Base-by-base conservation (phyloP, 1,140 invertebrate species). In the Lepidotrigona ventralis region DNA sequence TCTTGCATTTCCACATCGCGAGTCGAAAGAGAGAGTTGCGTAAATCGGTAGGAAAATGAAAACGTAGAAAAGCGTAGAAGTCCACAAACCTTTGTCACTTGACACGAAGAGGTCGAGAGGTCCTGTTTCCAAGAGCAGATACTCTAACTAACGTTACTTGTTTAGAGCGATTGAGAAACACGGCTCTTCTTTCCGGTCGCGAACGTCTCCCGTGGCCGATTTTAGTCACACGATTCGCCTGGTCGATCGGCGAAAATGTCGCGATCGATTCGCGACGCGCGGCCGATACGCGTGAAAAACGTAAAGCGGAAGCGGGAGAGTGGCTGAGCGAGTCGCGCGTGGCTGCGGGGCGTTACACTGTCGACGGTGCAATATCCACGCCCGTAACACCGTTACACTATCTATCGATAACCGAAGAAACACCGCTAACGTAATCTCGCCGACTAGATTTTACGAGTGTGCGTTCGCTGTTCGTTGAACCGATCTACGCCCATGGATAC, bases 341-440 rank as follows among this genome's bases (percentile, higher is more conserved):
- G n/a, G 56, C 70, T 56, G 12, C 79, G 46, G 29, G 72, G 51
- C 54, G 39, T 54, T 39, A 72, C 54, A 69, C 39, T 26, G n/a
- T 84, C 19, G 70, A 56, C 84, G 51, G 63, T 51, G 39, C 29
- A 54, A 73, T 84, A 64, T 73, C 72, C 70, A 26, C 39, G 29
- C 29, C 69, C 78, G 54, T 69, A 69, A 60, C 60, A 81, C 29
- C 60, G 72, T 77, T 74, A 26, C 79, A 4, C 21, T 46, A 60
- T 23, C 77, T 46, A 79, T 26, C 72, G 70, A 86, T 85, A 85
- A 82, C 81, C 72, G 63, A 74, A 60, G 73, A 82, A 81, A 85
- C 85, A 68, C 85, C 85, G 78, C 84, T 64, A 80, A 23, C 81
- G n/a, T 69, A 86, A 86, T 86, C 85, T 86, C 60, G 26, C 39